Percentiles rank a stretch among this genome's conserved stretches.
Conservation (phyloP, 1,140 invertebrate species). For the Oedothorax gibbosus region DNA sequence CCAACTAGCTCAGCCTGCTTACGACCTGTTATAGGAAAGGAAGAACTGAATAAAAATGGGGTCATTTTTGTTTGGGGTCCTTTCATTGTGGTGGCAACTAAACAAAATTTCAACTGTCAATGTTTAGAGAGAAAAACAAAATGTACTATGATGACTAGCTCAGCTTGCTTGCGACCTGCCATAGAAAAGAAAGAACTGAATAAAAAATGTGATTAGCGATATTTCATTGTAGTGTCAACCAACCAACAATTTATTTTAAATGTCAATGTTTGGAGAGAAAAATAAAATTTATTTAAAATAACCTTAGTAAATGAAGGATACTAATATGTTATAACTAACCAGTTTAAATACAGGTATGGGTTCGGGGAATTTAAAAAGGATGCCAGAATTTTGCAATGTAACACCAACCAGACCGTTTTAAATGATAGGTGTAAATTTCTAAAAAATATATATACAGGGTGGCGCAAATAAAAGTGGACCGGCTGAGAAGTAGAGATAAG, state of each 20-base stretch:
- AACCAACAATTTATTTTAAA: too few species aligned
- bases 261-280: neutral
- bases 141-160: constrained; percentile 72
- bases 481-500: too few species aligned
- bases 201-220: neutral
- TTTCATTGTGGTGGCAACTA: neutral
- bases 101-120: neutral
- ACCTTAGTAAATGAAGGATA: too few species aligned
- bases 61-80: neutral
- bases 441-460: too few species aligned
- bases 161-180: constrained; percentile 84
- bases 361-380: too few species aligned
- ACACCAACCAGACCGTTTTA: too few species aligned
- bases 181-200: neutral
- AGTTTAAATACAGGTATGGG: too few species aligned
- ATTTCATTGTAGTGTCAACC: neutral
- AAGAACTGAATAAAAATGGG: neutral
- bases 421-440: too few species aligned
- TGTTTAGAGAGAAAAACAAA: neutral
- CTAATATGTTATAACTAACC: too few species aligned
- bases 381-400: too few species aligned
- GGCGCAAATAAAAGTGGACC: too few species aligned
- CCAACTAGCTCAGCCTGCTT: constrained; percentile 88
- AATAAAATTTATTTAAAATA: neutral
- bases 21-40: constrained; percentile 73